Evolutionary conservation across 2,797 vertebrate species (phyloP).

Genomic region (Typhlichthys eigenmanni): DNA sequence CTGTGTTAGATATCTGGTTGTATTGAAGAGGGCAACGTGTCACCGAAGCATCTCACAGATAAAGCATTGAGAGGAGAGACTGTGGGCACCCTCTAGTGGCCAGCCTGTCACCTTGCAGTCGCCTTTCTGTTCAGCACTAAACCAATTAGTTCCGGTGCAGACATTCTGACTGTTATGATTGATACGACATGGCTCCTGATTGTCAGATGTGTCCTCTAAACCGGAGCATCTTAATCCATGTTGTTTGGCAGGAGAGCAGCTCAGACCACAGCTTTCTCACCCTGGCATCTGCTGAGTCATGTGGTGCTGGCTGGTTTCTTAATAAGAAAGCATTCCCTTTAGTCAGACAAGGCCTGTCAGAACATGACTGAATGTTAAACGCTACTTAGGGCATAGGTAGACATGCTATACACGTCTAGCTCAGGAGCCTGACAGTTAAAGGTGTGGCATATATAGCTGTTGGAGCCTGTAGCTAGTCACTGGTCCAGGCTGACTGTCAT

Average conservation of each 20-base stretch:
- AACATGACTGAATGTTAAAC: too few species aligned
- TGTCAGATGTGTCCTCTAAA: too few species aligned
- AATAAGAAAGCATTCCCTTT: constrained; percentile 9
- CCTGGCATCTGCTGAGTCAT: constrained; percentile 34
- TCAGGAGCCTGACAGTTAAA: too few species aligned
- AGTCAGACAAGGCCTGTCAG: constrained; percentile 25
- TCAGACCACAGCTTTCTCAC: constrained; percentile 21
- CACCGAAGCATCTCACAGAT: too few species aligned
- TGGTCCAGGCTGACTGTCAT: constrained; percentile 19
- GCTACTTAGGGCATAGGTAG: too few species aligned
- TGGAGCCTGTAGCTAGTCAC: not conserved
- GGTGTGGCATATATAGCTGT: not conserved
- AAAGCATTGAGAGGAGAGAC: too few species aligned
- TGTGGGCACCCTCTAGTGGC: constrained; percentile 7
- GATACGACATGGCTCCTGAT: not conserved
- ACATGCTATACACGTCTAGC: too few species aligned
- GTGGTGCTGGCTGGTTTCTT: constrained; percentile 28
- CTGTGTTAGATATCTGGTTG: too few species aligned
- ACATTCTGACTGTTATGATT: constrained; percentile 19
- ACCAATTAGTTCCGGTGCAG: constrained; percentile 53
- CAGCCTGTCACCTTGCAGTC: too few species aligned
- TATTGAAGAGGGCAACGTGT: too few species aligned
- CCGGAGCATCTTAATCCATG: not conserved
- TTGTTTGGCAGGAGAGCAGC: constrained; percentile 4
- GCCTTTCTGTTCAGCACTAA: constrained; percentile 31